A percentile compares a stretch with the other conserved stretches of the same genome.
Evolutionary conservation across 2,797 vertebrate species (phyloP).

Genomic region (Ceryle rudis): DNA sequence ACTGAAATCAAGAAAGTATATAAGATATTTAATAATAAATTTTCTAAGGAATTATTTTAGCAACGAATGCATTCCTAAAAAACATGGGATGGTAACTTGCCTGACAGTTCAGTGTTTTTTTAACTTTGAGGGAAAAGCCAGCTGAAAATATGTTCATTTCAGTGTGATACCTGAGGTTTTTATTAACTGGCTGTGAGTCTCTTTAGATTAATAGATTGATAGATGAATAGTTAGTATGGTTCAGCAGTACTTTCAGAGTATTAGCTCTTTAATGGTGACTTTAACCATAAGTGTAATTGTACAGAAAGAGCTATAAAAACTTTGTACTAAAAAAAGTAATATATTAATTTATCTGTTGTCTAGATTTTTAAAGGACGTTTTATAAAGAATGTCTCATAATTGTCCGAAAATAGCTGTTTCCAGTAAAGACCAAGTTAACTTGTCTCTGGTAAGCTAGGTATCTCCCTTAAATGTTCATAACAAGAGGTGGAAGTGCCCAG

Average conservation of each 20-base stretch:
- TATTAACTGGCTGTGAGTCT: neutral
- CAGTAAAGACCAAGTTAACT: neutral
- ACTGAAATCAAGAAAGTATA: neutral
- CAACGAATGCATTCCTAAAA: neutral
- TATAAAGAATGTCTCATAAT: neutral
- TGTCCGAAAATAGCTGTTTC: neutral
- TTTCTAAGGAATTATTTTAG: neutral
- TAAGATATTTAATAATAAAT: neutral
- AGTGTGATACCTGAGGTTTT: neutral
- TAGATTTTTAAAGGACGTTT: neutral
- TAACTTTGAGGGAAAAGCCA: neutral
- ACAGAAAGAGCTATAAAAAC: neutral
- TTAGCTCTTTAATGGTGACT: neutral
- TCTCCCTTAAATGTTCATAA: neutral
- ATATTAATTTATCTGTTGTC: neutral
- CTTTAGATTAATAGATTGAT: neutral
- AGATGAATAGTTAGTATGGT: neutral
- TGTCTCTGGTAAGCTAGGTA: neutral
- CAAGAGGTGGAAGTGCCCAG: neutral
- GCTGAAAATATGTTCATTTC: neutral
- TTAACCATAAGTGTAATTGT: neutral
- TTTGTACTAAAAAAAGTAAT: neutral
- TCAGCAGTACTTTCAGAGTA: neutral
- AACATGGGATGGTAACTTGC: neutral
- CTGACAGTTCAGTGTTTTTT: neutral